These are phyloP conservation scores for Octopus sinensis DNA, from an alignment of 1,140 invertebrate genomes.

Conservation along the genomic window DNA sequence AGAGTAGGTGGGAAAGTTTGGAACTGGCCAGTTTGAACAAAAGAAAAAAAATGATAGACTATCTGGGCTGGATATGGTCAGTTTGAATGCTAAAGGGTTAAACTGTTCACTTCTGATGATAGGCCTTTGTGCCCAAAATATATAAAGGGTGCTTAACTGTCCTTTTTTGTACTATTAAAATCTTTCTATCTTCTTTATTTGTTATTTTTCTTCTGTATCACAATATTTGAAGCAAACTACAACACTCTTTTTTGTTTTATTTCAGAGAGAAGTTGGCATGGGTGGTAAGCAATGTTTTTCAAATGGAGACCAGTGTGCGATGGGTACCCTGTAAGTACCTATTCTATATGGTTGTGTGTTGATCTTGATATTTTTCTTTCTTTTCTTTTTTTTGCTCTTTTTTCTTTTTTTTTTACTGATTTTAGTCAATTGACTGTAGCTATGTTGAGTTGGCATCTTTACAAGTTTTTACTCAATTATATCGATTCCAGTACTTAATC, in stretches of 20 bases:
- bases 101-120: not conserved
- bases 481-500: not conserved
- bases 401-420: slow-evolving; percentile 5
- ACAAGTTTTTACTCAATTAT: slow-evolving; percentile 4
- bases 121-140: not conserved
- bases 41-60: too few relatives aligned
- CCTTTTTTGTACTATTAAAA: not conserved
- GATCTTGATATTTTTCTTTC: not conserved
- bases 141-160: not conserved
- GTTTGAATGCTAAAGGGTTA: too few relatives aligned
- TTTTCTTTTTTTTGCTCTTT: slow-evolving; percentile 9
- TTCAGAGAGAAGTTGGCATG: slow-evolving; percentile 50
- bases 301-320: slow-evolving; percentile 32
- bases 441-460: not conserved
- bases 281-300: slow-evolving; percentile 34
- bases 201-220: slow-evolving; percentile 11
- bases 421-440: not conserved
- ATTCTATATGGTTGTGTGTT: not conserved
- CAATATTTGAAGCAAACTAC: slow-evolving; percentile 1
- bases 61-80: too few relatives aligned
- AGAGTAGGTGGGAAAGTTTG: too few relatives aligned
- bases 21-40: too few relatives aligned
- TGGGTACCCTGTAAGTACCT: slow-evolving; percentile 35
- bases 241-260: slow-evolving; percentile 12
- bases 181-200: slow-evolving; percentile 11